A percentile compares a stretch with the other conserved stretches of the same genome.
phyloP scores from a whole-genome alignment of 2,113 vertebrate genomes.

The Rhizomys pruinosus region DNA sequence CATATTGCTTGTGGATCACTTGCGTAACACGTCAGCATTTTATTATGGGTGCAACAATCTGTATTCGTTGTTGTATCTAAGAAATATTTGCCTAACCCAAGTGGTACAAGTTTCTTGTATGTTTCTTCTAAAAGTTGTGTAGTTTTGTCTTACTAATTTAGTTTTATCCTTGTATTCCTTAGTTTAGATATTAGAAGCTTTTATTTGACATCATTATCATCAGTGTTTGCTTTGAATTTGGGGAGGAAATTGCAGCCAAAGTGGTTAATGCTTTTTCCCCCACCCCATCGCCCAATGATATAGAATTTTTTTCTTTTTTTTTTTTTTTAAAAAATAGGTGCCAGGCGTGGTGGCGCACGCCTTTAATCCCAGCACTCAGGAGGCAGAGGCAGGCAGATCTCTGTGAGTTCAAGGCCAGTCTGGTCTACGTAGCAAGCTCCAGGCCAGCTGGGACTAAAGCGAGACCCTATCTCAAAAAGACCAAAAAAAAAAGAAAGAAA shows the following conservation, averaged over 20 bases:
- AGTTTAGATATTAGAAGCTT: not conserved
- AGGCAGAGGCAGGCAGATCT: no score
- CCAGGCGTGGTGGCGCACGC: no score
- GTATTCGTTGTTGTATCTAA: conserved; percentile 9
- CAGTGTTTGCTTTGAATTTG: conserved; percentile 43
- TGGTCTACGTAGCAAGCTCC: no score
- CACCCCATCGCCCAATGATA: not conserved
- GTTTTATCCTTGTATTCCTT: not conserved
- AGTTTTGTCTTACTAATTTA: not conserved
- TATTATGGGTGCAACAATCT: not conserved
- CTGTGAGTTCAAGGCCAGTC: no score
- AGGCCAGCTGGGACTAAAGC: no score
- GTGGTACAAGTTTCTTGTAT: not conserved
- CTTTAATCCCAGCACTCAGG: no score
- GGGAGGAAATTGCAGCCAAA: not conserved
- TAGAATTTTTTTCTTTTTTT: not conserved
- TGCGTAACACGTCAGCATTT: not conserved
- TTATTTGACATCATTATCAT: not conserved
- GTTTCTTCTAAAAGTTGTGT: not conserved
- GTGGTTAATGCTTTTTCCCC: not conserved
- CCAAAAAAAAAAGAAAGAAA: no score
- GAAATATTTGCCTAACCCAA: not conserved
- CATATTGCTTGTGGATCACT: not conserved
- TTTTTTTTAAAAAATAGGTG: no score
- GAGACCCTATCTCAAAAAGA: no score